Base-by-base conservation (phyloP, 2,888 invertebrate species). In the Clunio marinus region DNA sequence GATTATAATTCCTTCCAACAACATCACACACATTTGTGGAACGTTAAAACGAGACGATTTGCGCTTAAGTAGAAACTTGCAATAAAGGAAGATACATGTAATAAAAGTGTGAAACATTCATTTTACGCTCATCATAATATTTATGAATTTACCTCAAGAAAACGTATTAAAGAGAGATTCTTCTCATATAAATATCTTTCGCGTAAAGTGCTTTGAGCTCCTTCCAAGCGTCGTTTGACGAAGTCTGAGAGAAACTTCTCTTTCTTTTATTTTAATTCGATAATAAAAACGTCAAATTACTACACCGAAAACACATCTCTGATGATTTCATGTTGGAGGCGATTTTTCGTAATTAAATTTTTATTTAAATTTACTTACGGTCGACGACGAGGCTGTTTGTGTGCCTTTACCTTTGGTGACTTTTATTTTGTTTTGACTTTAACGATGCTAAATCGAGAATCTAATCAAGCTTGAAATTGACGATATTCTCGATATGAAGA, bases 91-190 rank as follows among this genome's bases (percentile, higher is more conserved):
- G 63, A 46, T 35, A 46, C 63, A 45, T 46, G 63, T 46, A 45
- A 63, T 63, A 63, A 63, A 63, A 63, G 63, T 63, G 63, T 63
- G 63, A 63, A 63, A 63, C 46, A 63, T 45, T 63, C 63, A 63
- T 63, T 63, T 63, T 37, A 63, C 63, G 63, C 63, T 63, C 63
- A 63, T 63, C 63, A 63, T 46, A 63, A 63, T 63, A 63, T 63
- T 63, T 63, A 63, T 63, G 63, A 63, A 63, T 63, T 63, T 63
- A 63, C 63, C 63, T 63, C 37, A 37, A 22, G 46, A 46, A 46
- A n/a, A n/a, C n/a, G n/a, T n/a, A n/a, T n/a, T 46, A 63, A 46
- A 63, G 46, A 63, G 27, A 63, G 37, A 25, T 45, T 24, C 46
- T 46, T 63, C 46, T 8, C 45, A 45, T 5, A 45, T 51, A 22